Percentiles rank a stretch among this genome's conserved stretches.
Evolutionary conservation across 1,140 invertebrate species (phyloP).

Genomic region (Diorhabda carinulata): DNA sequence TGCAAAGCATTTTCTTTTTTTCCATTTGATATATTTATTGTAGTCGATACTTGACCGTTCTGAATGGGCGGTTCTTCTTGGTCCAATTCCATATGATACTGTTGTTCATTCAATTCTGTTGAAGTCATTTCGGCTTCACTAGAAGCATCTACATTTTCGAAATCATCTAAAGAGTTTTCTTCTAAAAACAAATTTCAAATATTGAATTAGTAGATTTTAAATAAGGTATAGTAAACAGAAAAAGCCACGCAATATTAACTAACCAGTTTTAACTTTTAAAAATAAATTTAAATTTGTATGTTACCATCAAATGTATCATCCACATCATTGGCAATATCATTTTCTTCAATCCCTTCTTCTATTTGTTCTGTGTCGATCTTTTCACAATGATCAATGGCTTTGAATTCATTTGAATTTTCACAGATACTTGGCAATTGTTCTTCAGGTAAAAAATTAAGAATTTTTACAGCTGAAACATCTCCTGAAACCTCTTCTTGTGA

Average conservation of each 20-base stretch:
- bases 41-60: constrained; percentile 1
- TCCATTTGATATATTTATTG: neutral
- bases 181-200: neutral
- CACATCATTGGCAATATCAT: neutral
- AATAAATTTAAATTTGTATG: neutral
- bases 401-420: neutral
- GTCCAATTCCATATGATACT: neutral
- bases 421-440: neutral
- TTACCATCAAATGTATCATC: neutral
- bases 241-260: too few species aligned
- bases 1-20: constrained; percentile 5
- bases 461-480: neutral
- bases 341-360: neutral
- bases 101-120: neutral
- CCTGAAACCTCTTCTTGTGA: constrained; percentile 1
- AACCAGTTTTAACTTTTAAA: neutral
- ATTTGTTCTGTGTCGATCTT: neutral
- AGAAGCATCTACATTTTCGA: neutral
- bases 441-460: neutral
- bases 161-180: neutral
- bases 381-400: neutral
- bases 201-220: too few species aligned
- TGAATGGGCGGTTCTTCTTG: neutral
- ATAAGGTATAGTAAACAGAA: too few species aligned
- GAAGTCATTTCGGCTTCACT: neutral